These are phyloP conservation scores for Myotis myotis DNA, from an alignment of 2,797 vertebrate species.

Conservation along the genomic window DNA sequence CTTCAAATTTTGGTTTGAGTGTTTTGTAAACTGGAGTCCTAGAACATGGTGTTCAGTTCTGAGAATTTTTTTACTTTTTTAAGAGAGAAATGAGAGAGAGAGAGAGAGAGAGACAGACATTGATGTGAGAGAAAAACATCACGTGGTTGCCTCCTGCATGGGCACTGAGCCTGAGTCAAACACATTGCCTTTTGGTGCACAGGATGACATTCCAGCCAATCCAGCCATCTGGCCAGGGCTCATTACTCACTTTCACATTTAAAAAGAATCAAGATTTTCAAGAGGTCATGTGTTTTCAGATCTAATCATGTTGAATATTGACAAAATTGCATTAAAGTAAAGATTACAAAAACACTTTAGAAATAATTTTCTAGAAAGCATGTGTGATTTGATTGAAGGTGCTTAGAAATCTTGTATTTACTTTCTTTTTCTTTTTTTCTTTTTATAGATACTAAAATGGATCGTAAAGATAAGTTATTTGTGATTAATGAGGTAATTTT, in stretches of 20 bases:
- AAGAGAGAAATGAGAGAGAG: not conserved
- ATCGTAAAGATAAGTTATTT: conserved; percentile 96
- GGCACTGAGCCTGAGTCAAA: not conserved
- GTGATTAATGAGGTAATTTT: conserved; percentile 94
- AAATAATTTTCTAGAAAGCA: not conserved
- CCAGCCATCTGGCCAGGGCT: not conserved
- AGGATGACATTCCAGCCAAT: not conserved
- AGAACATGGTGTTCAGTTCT: not conserved
- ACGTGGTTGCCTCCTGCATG: not conserved
- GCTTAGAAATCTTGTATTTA: conserved; percentile 30
- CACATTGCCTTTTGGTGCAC: not conserved
- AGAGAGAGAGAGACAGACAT: not conserved
- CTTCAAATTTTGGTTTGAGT: not conserved
- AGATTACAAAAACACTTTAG: not conserved
- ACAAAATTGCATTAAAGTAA: not conserved
- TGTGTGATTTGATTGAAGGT: conserved; percentile 39
- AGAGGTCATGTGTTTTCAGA: not conserved
- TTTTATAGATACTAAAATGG: conserved; percentile 97
- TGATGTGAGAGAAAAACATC: not conserved
- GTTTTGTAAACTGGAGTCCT: not conserved
- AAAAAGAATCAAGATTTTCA: not conserved
- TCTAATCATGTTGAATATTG: conserved; percentile 31
- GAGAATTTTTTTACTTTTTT: not conserved
- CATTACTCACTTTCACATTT: not conserved
- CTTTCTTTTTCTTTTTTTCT: conserved; percentile 17